Base-by-base conservation (phyloP, 1,140 invertebrate genomes). In the Drosophila orosa region DNA sequence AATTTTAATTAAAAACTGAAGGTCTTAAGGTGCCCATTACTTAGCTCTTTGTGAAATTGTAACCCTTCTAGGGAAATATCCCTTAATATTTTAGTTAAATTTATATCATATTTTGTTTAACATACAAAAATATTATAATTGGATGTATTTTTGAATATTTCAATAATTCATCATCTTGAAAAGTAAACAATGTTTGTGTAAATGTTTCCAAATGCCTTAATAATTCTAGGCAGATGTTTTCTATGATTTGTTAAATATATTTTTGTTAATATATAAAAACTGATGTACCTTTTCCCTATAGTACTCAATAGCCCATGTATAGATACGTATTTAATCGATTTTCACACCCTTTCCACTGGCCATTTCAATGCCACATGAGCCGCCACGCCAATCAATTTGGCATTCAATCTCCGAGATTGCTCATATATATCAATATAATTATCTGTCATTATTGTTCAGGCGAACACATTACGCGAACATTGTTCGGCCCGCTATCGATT, bases 371-470 rank as follows among this genome's bases (percentile, higher is more conserved):
- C 42, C 63, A 47, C 12, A 45, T 71, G 80, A 47, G 27, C 39
- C 60, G 68, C 66, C 73, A 69, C 59, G 61, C 45, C 71, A 60
- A 61, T 54, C 40, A 33, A 61, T 60, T 54, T 87, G 78, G 65
- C 78, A 86, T 86, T 86, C 78, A 72, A 71, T 81, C 65, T 48
- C 66, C 57, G 57, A 72, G 73, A 58, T 47, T 60, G 44, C 17
- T 61, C 45, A 63, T 48, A 48, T 61, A 77, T 78, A 67, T 82
- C 52, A 45, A 69, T 59, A 66, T 86, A 86, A 86, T 86, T 86
- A 79, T 74, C 83, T 79, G 80, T 78, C 65, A 86, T 86, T 86
- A 87, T 72, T 72, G 75, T 67, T 83, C 59, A 44, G 52, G 47
- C 59, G 65, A 74, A 69, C 69, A 86, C 61, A 85, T 77, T 85